Evolutionary conservation across 2,888 invertebrate species (phyloP).

Genomic region (Eilema sororculum): DNA sequence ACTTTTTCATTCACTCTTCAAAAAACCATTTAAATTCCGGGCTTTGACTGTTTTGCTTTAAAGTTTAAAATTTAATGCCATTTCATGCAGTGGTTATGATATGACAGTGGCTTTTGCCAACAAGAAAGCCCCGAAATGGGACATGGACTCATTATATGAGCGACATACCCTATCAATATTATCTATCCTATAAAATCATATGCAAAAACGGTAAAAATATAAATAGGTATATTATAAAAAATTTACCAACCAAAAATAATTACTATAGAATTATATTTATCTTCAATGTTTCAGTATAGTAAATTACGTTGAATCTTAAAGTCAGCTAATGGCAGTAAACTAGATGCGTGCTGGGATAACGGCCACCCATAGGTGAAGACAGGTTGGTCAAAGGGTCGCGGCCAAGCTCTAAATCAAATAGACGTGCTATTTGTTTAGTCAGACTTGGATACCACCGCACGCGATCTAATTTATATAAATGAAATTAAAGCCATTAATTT

Average conservation of each 20-base stretch:
- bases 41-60: too few relatives aligned
- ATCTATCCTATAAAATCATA: neutral
- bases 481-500: constrained; percentile 44
- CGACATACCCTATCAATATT: too few relatives aligned
- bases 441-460: constrained; percentile 59
- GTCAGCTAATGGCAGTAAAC: constrained; percentile 59
- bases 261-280: neutral
- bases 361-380: constrained; percentile 80
- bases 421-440: constrained; percentile 75
- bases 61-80: too few relatives aligned
- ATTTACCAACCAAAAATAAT: neutral
- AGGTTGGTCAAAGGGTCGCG: constrained; percentile 54
- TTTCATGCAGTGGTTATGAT: too few relatives aligned
- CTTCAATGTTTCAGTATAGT: constrained; percentile 26
- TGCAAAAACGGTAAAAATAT: neutral
- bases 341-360: constrained; percentile 64
- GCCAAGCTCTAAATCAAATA: constrained; percentile 65
- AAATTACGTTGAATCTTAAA: constrained; percentile 48
- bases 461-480: constrained; percentile 46
- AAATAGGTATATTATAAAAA: too few relatives aligned
- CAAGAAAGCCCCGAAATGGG: too few relatives aligned
- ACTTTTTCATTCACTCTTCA: too few relatives aligned
- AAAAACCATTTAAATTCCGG: too few relatives aligned
- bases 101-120: too few relatives aligned
- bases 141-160: too few relatives aligned